Evolutionary conservation across 2,888 invertebrate species (phyloP).

Genomic region (Drosophila hawaiiensis): DNA sequence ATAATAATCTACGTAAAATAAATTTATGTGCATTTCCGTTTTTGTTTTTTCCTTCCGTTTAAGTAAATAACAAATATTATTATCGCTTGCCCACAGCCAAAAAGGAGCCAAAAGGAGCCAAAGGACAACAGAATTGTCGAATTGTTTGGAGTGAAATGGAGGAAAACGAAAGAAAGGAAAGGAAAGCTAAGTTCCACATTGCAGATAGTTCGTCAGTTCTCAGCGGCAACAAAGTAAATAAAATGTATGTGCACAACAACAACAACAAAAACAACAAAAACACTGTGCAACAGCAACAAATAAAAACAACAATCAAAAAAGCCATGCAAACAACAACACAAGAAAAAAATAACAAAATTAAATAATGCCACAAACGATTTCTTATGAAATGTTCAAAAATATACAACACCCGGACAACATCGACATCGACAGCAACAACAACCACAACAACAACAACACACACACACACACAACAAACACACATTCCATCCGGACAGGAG

Average conservation of each 20-base stretch:
- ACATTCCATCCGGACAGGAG: slow-evolving; percentile 20
- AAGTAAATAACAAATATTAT: slow-evolving; percentile 84
- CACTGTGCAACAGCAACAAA: background rate
- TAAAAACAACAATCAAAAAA: slow-evolving; percentile 25
- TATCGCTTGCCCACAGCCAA: slow-evolving; percentile 78
- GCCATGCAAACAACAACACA: slow-evolving; percentile 39
- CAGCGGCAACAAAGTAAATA: slow-evolving; percentile 44
- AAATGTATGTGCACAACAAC: slow-evolving; percentile 29
- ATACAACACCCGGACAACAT: slow-evolving; percentile 36
- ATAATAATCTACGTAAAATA: slow-evolving; percentile 79
- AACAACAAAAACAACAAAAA: slow-evolving; percentile 19
- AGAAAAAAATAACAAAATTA: slow-evolving; percentile 47
- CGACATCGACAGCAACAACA: slow-evolving; percentile 23
- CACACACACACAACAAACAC: slow-evolving; percentile 30
- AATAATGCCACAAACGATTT: slow-evolving; percentile 63
- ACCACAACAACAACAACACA: slow-evolving; percentile 17
- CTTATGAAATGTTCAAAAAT: slow-evolving; percentile 64
- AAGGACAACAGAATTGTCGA: slow-evolving; percentile 27
- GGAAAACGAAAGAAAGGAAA: background rate
- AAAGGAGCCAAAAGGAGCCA: slow-evolving; percentile 24
- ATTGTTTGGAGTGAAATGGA: background rate
- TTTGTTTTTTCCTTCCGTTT: slow-evolving; percentile 82
- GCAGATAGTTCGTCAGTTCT: slow-evolving; percentile 53
- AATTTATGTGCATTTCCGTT: slow-evolving; percentile 84
- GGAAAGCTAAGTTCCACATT: slow-evolving; percentile 40